A percentile compares a stretch with the other conserved stretches of the same genome.
Conservation (phyloP, 1,140 invertebrate genomes). For the Drosophila prosaltans region DNA sequence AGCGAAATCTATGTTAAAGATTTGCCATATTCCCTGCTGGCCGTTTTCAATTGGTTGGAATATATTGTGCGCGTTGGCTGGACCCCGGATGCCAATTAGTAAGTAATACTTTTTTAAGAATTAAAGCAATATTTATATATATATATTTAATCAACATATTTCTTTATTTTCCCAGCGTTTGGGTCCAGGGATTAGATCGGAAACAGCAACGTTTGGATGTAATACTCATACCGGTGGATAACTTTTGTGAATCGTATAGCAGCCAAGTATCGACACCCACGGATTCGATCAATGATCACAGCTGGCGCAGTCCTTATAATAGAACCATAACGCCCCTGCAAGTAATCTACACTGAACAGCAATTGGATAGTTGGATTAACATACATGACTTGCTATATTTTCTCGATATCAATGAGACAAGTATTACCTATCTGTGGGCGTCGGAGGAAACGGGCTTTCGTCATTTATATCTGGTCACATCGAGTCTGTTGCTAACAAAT, state of each 20-base stretch:
- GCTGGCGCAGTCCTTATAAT: conserved; percentile 78
- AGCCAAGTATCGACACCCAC: conserved; percentile 84
- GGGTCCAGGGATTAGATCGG: conserved; percentile 94
- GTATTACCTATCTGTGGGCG: conserved; percentile 94
- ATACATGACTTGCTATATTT: conserved; percentile 95
- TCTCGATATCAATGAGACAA: conserved; percentile 85
- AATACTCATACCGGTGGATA: conserved; percentile 88
- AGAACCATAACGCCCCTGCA: conserved; percentile 77
- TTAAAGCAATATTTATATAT: too few relatives aligned
- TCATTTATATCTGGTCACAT: conserved; percentile 92
- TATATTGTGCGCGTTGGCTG: conserved; percentile 97
- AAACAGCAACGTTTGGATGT: conserved; percentile 92
- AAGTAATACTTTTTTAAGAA: conserved; percentile 82
- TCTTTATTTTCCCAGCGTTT: conserved; percentile 87
- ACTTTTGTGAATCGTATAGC: conserved; percentile 88
- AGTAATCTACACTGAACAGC: conserved; percentile 89
- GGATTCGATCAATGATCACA: conserved; percentile 82
- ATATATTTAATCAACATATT: too few relatives aligned
- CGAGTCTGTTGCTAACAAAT: conserved; percentile 58
- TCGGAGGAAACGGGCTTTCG: conserved; percentile 96
- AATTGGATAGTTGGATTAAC: conserved; percentile 93
- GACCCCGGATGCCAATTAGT: conserved; percentile 95
- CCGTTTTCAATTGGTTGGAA: conserved; percentile 95
- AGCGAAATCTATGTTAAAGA: conserved; percentile 88
- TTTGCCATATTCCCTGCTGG: conserved; percentile 88